These are phyloP conservation scores for Parasteatoda tepidariorum DNA, from an alignment of 1,140 invertebrate species.

Conservation along the genomic window DNA sequence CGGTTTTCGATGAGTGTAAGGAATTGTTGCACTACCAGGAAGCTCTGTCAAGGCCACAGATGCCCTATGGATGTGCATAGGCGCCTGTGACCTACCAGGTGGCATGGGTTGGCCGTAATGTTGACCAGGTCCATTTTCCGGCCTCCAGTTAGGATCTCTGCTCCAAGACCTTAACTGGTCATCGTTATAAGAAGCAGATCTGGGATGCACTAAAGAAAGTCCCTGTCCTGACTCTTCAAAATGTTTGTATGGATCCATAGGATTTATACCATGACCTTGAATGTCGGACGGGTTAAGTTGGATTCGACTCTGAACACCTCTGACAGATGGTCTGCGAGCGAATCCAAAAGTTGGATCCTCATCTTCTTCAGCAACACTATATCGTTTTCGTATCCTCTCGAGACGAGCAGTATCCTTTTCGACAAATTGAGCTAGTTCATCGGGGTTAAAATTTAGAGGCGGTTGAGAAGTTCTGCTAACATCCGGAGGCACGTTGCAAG, in stretches of 20 bases:
- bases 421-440: constrained; percentile 85
- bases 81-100: background rate
- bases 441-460: constrained; percentile 64
- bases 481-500: constrained; percentile 11
- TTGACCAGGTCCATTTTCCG: background rate
- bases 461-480: constrained; percentile 13
- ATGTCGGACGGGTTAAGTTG: constrained; percentile 45
- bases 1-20: constrained; percentile 41
- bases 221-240: constrained; percentile 16
- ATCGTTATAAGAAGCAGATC: background rate
- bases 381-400: constrained; percentile 82
- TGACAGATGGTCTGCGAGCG: constrained; percentile 84
- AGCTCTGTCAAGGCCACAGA: constrained; percentile 50
- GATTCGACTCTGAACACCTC: constrained; percentile 73
- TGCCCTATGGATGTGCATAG: constrained; percentile 47
- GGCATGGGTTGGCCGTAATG: background rate
- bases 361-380: constrained; percentile 71
- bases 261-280: background rate
- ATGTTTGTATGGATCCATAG: background rate
- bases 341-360: constrained; percentile 88
- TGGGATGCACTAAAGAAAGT: background rate
- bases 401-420: constrained; percentile 83
- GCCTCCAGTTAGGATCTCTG: constrained; percentile 22
- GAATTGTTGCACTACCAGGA: constrained; percentile 43
- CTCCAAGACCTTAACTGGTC: constrained; percentile 7